A percentile compares a stretch with the other conserved stretches of the same genome.
Conservation (phyloP, 1,140 invertebrate species). For the Drosophila cardini region DNA sequence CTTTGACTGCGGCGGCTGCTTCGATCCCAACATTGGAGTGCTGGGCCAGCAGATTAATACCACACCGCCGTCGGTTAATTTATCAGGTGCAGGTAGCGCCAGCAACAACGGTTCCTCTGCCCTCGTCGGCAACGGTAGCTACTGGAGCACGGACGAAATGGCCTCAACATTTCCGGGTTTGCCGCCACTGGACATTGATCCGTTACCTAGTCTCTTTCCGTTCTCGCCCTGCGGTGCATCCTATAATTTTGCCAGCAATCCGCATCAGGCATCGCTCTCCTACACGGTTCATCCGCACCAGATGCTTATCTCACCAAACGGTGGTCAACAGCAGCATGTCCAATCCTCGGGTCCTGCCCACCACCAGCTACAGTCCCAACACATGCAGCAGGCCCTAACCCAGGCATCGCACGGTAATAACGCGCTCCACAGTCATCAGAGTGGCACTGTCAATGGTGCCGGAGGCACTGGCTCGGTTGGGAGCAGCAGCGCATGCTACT, state of each 20-base stretch:
- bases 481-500: conserved; percentile 60
- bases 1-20: conserved; percentile 83
- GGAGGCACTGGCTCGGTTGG: conserved; percentile 35
- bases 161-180: conserved; percentile 90
- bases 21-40: conserved; percentile 78
- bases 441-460: conserved; percentile 16
- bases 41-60: conserved; percentile 66
- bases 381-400: conserved; percentile 63
- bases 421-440: conserved; percentile 61
- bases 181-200: conserved; percentile 91
- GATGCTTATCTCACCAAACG: conserved; percentile 83
- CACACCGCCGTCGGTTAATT: conserved; percentile 59
- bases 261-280: conserved; percentile 85
- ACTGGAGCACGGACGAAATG: conserved; percentile 91
- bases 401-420: conserved; percentile 72
- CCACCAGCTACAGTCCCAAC: conserved; percentile 59
- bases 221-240: conserved; percentile 89
- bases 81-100: conserved; percentile 36
- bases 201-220: conserved; percentile 89
- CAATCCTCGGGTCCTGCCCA: conserved; percentile 45
- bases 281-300: conserved; percentile 86
- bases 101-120: conserved; percentile 23
- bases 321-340: conserved; percentile 68
- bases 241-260: conserved; percentile 87
- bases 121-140: conserved; percentile 70